A percentile compares a stretch with the other conserved stretches of the same genome.
Evolutionary conservation across 2,888 invertebrate genomes (phyloP).

Genomic region (Elaeidobius kamerunicus): DNA sequence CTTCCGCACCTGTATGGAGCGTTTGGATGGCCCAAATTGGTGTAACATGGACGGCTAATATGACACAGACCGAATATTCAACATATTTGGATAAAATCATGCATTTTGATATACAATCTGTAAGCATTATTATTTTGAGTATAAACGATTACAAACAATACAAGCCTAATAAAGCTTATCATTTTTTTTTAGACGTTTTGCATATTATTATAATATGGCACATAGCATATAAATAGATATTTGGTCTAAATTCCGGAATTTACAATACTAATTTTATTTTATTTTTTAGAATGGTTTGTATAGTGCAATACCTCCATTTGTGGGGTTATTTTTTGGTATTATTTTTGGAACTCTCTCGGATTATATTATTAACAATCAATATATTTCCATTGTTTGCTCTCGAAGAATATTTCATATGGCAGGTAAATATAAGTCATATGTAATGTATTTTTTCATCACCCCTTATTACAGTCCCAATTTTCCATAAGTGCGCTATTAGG

Average conservation of each 20-base stretch:
- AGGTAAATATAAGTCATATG: background rate
- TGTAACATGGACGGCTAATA: constrained; percentile 15
- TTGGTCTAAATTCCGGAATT: no score
- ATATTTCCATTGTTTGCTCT: background rate
- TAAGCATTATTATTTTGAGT: constrained; percentile 4
- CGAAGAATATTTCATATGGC: background rate
- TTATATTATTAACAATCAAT: background rate
- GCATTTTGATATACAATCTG: constrained; percentile 22
- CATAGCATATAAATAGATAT: no score
- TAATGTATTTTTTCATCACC: no score
- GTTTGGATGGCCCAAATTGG: constrained; percentile 20
- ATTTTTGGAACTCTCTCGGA: constrained; percentile 18
- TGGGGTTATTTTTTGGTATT: constrained; percentile 6
- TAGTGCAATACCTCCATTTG: constrained; percentile 9
- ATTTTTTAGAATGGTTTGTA: constrained; percentile 11
- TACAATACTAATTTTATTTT: background rate
- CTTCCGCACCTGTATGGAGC: constrained; percentile 15
- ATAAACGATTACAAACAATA: background rate
- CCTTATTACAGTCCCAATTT: no score
- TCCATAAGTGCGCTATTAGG: no score
- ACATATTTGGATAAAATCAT: constrained; percentile 22
- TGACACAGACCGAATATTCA: constrained; percentile 19
- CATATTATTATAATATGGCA: no score
- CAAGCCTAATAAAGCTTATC: no score
- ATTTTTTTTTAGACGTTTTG: no score